phyloP scores from a whole-genome alignment of 2,113 vertebrate species.

The Turnix velox region DNA sequence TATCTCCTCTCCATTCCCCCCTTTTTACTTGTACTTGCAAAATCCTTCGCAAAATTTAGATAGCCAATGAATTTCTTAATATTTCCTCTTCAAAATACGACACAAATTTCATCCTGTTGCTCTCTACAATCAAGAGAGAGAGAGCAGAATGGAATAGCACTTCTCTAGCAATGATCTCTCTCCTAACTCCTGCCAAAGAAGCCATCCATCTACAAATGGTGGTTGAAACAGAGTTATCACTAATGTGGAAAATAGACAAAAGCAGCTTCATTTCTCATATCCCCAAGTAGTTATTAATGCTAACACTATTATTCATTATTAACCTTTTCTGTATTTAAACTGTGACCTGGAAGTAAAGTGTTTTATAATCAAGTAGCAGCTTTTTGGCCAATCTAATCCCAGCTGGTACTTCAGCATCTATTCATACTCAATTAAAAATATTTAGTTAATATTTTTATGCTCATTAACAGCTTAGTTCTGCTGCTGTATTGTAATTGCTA shows the following conservation, averaged over 20 bases:
- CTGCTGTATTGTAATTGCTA: neutral
- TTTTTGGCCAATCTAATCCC: neutral
- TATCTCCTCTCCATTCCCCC: too few species aligned
- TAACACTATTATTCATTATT: neutral
- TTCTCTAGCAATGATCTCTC: neutral
- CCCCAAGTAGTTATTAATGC: neutral
- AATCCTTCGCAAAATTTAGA: too few species aligned
- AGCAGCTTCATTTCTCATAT: neutral
- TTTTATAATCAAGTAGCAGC: neutral
- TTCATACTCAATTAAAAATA: neutral
- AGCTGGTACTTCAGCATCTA: neutral
- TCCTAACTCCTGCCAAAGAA: neutral
- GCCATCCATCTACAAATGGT: neutral
- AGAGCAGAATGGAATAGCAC: neutral
- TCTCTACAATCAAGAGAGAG: neutral
- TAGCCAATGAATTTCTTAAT: too few species aligned
- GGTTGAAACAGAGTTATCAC: neutral
- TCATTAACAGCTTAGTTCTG: neutral
- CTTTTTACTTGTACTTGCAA: too few species aligned
- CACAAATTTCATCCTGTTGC: neutral
- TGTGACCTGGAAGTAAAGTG: neutral
- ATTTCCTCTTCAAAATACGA: too few species aligned
- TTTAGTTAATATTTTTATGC: constrained; percentile 1
- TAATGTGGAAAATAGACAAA: neutral
- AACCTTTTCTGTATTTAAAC: neutral